Conservation (phyloP, 2,797 vertebrate species). For the Poeciliopsis turneri region DNA sequence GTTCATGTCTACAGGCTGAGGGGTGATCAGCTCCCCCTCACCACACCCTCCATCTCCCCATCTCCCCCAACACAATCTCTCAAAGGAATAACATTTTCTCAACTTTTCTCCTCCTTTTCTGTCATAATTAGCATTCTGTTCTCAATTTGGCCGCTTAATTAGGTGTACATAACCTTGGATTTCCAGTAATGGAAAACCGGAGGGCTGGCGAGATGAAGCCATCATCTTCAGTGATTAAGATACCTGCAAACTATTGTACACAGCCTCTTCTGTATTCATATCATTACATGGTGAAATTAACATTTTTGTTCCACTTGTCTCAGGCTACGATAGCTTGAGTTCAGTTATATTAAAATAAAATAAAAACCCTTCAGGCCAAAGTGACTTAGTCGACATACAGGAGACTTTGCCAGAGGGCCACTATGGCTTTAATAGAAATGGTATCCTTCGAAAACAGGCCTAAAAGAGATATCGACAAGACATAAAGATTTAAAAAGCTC, state of each 20-base stretch:
- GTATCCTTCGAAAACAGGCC: conserved; percentile 64
- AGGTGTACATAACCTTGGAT: conserved; percentile 90
- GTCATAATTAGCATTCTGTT: conserved; percentile 88
- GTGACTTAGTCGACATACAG: conserved; percentile 48
- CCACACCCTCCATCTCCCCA: conserved; percentile 53
- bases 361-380: conserved; percentile 63
- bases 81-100: conserved; percentile 84
- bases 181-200: conserved; percentile 87
- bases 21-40: conserved; percentile 69
- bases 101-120: conserved; percentile 81
- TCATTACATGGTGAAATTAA: conserved; percentile 83
- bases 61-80: conserved; percentile 81
- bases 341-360: conserved; percentile 49
- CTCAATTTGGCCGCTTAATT: conserved; percentile 88
- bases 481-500: conserved; percentile 42
- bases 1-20: conserved; percentile 36
- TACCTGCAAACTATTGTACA: conserved; percentile 82
- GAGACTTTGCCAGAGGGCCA: conserved; percentile 50
- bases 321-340: conserved; percentile 61
- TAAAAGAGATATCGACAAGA: conserved; percentile 63
- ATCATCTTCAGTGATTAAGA: conserved; percentile 84
- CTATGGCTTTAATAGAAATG: conserved; percentile 62
- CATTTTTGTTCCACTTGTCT: conserved; percentile 81
- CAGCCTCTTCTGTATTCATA: conserved; percentile 78
- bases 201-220: conserved; percentile 84